Evolutionary conservation across 1,140 invertebrate genomes (phyloP), one percentile per base, ranked within the genome.

Genomic region (Drosophila novamexicana): DNA sequence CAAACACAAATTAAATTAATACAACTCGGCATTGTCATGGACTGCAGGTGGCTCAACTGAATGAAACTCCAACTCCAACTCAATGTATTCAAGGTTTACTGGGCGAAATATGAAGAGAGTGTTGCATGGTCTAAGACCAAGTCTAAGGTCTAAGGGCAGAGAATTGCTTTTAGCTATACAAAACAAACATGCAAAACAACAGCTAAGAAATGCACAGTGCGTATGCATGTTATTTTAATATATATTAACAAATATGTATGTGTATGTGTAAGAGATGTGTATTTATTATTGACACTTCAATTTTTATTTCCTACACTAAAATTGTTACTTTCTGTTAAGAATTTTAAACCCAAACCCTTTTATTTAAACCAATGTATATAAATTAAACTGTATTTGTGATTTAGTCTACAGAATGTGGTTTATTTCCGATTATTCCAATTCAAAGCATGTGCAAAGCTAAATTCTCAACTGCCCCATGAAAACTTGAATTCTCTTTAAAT

Each of bases 1-100:
- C 37, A 42, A 37, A 8, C 42, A 42, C n/a, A 49, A n/a, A 34
- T n/a, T 42, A 39, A 47, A 50, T 68, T 68, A 61, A 36, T 47
- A 0, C 18, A 16, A 22, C 14, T 36, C 16, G 6, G 16, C 36
- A 40, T n/a, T 65, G 40, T 22, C n/a, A n/a, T 18, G 7, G 49
- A 62, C 34, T 39, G 47, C 63, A 74, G 52, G 47, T 54, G 67
- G 74, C 78, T 86, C 79, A 86, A 86, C 58, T 61, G 50, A 44
- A 57, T 62, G 22, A 14, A 64, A 52, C 47, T 34, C 42, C 12
- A 70, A 70, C 50, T 49, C 12, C 7, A 75, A 75, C 82, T 75
- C 83, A 85, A 85, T 67, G 53, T 76, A 68, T 44, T 64, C 73
- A 70, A 86, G 47, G 66, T 54, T 70, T 78, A 81, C 82, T 67